phyloP scores from a whole-genome alignment of 2,797 vertebrate genomes.

The Spea hammondii region DNA sequence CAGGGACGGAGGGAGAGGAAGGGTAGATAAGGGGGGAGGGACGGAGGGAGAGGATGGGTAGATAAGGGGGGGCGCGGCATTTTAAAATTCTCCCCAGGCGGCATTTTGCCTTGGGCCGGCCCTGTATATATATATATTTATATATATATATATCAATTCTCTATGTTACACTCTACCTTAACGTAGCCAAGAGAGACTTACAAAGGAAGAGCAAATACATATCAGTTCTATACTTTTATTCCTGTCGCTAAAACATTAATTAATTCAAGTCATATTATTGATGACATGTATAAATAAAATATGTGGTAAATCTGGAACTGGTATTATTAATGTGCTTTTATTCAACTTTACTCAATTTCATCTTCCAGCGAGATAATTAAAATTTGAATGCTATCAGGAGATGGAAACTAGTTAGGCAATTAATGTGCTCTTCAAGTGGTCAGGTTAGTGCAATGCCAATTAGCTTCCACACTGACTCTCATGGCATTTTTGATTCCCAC shows the following conservation, averaged over 20 bases:
- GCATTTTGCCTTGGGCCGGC: too few relatives aligned
- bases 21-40: too few relatives aligned
- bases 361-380: conserved; percentile 23
- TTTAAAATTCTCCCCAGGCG: too few relatives aligned
- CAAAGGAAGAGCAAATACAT: not conserved
- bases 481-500: too few relatives aligned
- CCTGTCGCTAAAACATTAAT: not conserved
- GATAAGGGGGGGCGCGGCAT: too few relatives aligned
- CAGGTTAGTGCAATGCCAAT: conserved; percentile 21
- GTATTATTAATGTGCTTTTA: conserved; percentile 22
- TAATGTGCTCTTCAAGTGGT: conserved; percentile 15
- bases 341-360: conserved; percentile 17
- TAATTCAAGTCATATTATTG: conserved; percentile 22
- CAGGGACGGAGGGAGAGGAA: too few relatives aligned
- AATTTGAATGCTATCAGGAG: conserved; percentile 14
- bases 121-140: too few relatives aligned
- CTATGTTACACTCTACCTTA: too few relatives aligned
- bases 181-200: not conserved
- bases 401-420: conserved; percentile 21
- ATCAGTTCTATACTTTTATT: not conserved
- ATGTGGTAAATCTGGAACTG: conserved; percentile 7
- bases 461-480: not conserved
- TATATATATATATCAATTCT: too few relatives aligned
- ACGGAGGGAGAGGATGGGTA: too few relatives aligned
- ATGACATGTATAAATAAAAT: conserved; percentile 9